phyloP scores from a whole-genome alignment of 2,888 invertebrate genomes.

The Oscheius sp. region DNA sequence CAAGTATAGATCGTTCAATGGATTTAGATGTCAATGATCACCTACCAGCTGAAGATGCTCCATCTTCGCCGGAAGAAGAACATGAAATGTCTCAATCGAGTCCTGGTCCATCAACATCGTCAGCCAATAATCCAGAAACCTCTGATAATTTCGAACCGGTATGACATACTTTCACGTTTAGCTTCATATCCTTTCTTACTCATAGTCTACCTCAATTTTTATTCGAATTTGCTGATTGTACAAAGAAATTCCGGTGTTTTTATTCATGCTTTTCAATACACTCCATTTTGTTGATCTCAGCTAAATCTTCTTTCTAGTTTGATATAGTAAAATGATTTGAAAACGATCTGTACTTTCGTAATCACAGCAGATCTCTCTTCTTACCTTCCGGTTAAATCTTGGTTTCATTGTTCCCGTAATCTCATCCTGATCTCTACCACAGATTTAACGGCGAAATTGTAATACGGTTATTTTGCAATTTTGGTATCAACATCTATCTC shows the following conservation, averaged over 20 bases:
- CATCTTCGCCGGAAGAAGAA: background rate
- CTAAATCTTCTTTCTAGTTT: background rate
- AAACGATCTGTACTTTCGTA: background rate
- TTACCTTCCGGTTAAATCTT: slow-evolving; percentile 8
- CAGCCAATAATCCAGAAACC: no score
- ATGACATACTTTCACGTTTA: background rate
- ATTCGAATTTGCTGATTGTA: background rate
- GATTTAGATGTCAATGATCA: no score
- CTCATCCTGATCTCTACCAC: background rate
- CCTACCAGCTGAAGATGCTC: background rate
- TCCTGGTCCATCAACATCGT: no score
- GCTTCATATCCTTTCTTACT: background rate
- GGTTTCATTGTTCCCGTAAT: background rate
- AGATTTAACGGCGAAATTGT: background rate
- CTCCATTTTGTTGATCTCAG: background rate
- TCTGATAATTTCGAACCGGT: background rate
- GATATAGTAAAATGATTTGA: background rate
- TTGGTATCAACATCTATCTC: background rate
- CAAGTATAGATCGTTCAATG: no score
- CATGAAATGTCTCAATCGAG: background rate
- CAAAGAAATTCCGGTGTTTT: background rate
- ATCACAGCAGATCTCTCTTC: slow-evolving; percentile 6
- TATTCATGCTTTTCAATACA: background rate
- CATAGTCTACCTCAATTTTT: background rate
- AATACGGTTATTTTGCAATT: background rate